Evolutionary conservation across 2,113 vertebrate genomes (phyloP), one percentile per base, ranked within the genome.

Genomic region (Anarhynchus alexandrinus): DNA sequence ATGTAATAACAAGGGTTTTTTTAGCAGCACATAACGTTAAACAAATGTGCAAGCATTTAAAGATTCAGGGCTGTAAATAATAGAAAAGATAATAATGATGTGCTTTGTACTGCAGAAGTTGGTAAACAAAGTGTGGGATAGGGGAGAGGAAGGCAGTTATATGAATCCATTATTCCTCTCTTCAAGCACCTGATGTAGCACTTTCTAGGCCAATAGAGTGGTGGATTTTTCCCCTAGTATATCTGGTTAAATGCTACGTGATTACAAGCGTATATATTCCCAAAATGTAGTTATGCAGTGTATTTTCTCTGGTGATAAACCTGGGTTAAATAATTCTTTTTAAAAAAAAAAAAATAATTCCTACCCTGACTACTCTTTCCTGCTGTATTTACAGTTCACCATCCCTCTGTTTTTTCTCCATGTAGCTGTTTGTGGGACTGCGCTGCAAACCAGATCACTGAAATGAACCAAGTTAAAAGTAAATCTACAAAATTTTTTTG

Each of bases 301-400:
- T 43, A 42, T 64, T 65, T 42, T 43, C 10, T 77, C 89, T n/a
- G 15, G 6, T 47, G 40, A 42, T 42, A 81, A 88, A 76, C 15
- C 43, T 38, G 19, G 4, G 6, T 38, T 40, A 42, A 87, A 86
- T 89, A 71, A 8, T 58, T 5, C 4, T 12, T 42, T 54, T 29
- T 5, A 25, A 8, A 55, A 20, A 34, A 71, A 62, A 47, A 32
- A 34, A 61, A n/a, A 20, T 1, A 47, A 38, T 51, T 23, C 9
- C 4, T 58, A 21, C 3, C 6, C 32, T 86, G 16, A 40, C 27
- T 71, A 27, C 21, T 57, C 8, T 38, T 78, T 78, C 13, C 29
- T 59, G 20, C 10, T 8, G 10, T 26, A 18, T 23, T 30, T 73
- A n/a, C 6, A 19, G 3, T 21, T 83, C 0, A 0, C 11, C 1